Evolutionary conservation across 1,140 invertebrate species (phyloP), one percentile per base, ranked within the genome.

Genomic region (Holotrichia oblita): DNA sequence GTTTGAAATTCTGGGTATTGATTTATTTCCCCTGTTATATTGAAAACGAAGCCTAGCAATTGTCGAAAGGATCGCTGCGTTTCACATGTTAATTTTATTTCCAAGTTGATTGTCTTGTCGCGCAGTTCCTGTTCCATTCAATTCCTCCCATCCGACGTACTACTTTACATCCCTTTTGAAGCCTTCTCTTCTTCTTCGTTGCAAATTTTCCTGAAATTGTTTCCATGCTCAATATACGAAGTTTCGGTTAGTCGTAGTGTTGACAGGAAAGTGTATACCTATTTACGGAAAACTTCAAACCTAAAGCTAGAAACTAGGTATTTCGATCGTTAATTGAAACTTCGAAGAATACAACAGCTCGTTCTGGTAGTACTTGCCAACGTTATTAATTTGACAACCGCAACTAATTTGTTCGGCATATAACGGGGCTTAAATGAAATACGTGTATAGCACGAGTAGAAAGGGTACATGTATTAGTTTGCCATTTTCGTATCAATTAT

Each of bases 351-450:
- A 69, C 61, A 69, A 69, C 61, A 27, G 27, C 61, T 27, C 61
- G 22, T 69, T 69, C 61, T 27, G 20, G 61, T 34, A 34, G 27
- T 69, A 69, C 61, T 69, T 69, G 22, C 61, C 17, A 8, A 20
- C 22, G 61, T 69, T 69, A 69, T 69, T 69, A 69, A 69, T 69
- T 69, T 69, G 61, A 69, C 61, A 69, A 69, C 61, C 61, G 61
- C 61, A 69, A 69, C 61, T 34, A 69, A 69, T 69, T 69, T 69
- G 61, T 69, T 69, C 61, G 20, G 17, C 22, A 27, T 69, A 69
- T 24, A 34, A 34, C 61, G 22, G 27, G 61, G 22, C 27, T 27
- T 34, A 27, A 69, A 69, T 69, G 6, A 69, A 69, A 27, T 69
- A 69, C 17, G 27, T 27, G 8, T 69, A 69, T 3, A 22, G 20